Evolutionary conservation across 2,888 invertebrate species (phyloP).

Genomic region (Thymelicus sylvestris): DNA sequence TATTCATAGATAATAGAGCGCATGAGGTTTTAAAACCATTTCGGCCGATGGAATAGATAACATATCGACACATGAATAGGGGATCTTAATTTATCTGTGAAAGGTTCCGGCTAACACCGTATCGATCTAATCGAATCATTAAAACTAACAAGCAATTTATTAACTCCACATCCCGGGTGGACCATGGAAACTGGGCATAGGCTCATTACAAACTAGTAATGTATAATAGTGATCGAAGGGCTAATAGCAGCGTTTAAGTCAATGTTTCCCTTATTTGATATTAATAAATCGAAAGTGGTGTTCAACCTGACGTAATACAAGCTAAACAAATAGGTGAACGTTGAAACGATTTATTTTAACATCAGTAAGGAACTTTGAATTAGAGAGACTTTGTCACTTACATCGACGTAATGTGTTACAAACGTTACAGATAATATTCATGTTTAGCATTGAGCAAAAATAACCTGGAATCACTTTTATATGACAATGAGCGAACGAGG

Average conservation of each 20-base stretch:
- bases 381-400: not conserved
- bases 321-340: conserved; percentile 20
- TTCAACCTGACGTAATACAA: conserved; percentile 12
- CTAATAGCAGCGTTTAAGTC: conserved; percentile 34
- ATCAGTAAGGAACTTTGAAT: conserved; percentile 2
- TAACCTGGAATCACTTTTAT: conserved; percentile 39
- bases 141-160: conserved; percentile 69
- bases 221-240: not conserved
- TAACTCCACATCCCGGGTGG: conserved; percentile 27
- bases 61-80: conserved; percentile 78
- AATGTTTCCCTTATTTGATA: conserved; percentile 35
- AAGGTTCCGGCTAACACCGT: conserved; percentile 73
- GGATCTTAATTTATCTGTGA: conserved; percentile 80
- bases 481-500: conserved; percentile 72
- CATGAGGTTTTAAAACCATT: conserved; percentile 53
- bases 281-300: conserved; percentile 28
- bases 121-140: conserved; percentile 74
- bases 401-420: conserved; percentile 21
- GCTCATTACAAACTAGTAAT: conserved; percentile 33
- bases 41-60: conserved; percentile 72
- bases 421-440: conserved; percentile 3
- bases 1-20: conserved; percentile 38
- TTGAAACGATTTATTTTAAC: not conserved
- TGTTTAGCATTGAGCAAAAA: conserved; percentile 43
- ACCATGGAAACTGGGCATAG: conserved; percentile 27